Evolutionary conservation across 2,797 vertebrate species (phyloP).

Genomic region (Pristis pectinata): DNA sequence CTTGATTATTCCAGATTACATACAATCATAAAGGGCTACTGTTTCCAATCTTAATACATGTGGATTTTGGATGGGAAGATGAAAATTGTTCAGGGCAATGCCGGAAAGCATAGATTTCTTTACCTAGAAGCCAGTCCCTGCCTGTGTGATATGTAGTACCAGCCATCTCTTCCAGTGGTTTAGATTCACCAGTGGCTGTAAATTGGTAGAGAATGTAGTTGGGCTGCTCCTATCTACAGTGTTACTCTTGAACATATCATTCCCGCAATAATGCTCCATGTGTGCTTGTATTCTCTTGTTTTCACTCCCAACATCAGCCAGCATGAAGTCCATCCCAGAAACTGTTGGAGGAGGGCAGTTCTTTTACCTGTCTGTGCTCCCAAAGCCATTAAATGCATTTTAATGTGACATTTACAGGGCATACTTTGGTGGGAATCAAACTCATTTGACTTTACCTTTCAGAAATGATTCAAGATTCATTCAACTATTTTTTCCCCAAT

Average conservation of each 20-base stretch:
- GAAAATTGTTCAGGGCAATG: background rate
- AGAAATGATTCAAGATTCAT: background rate
- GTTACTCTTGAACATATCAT: background rate
- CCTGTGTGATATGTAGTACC: background rate
- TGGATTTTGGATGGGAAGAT: background rate
- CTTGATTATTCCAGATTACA: background rate
- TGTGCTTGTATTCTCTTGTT: background rate
- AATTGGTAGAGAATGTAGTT: background rate
- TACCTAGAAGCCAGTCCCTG: background rate
- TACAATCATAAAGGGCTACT: no score
- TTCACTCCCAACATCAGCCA: background rate
- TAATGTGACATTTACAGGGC: background rate
- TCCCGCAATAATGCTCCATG: background rate
- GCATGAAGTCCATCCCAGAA: background rate
- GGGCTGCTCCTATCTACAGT: background rate
- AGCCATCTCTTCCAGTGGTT: background rate
- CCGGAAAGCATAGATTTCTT: background rate
- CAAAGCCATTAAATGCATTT: background rate
- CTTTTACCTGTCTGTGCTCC: background rate
- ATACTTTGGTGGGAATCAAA: background rate
- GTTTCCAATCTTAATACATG: background rate
- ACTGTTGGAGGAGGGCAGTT: background rate
- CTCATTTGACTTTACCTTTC: background rate
- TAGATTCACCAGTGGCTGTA: background rate
- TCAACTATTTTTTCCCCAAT: background rate